Evolutionary conservation across 2,113 vertebrate genomes (phyloP).

Genomic region (Centropristis striata): DNA sequence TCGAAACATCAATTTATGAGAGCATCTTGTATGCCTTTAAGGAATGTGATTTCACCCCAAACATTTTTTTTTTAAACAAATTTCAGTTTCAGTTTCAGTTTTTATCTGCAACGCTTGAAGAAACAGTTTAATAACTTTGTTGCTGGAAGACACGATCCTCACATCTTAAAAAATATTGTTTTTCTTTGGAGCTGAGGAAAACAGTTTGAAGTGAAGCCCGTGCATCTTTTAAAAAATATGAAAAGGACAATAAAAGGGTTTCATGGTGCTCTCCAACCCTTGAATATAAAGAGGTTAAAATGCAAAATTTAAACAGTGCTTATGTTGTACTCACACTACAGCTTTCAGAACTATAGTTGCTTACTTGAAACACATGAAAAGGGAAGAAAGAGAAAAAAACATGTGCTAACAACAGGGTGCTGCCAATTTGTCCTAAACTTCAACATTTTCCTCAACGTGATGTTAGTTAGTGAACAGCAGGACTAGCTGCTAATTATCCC

Average conservation of each 20-base stretch:
- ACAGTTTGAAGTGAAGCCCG: background rate
- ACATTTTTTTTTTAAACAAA: constrained; percentile 20
- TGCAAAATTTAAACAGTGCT: constrained; percentile 22
- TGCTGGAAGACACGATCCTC: constrained; percentile 29
- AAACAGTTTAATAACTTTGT: constrained; percentile 55
- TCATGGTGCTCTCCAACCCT: constrained; percentile 25
- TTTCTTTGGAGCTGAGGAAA: constrained; percentile 32
- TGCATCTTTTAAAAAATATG: constrained; percentile 25
- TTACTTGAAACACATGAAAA: constrained; percentile 41
- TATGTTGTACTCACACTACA: background rate
- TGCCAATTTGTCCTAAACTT: constrained; percentile 46
- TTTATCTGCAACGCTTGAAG: constrained; percentile 45
- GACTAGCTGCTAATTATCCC: constrained; percentile 43
- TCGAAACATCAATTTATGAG: constrained; percentile 20
- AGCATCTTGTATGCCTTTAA: constrained; percentile 29
- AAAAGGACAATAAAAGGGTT: constrained; percentile 27
- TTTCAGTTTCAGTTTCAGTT: constrained; percentile 25
- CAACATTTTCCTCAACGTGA: constrained; percentile 48
- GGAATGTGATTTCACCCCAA: constrained; percentile 26
- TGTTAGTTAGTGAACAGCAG: constrained; percentile 24
- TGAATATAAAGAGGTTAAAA: constrained; percentile 36
- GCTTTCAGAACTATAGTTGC: constrained; percentile 20
- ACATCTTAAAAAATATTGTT: constrained; percentile 32
- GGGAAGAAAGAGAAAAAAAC: constrained; percentile 31
- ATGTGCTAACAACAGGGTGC: constrained; percentile 47